Evolutionary conservation across 2,888 invertebrate species (phyloP), one percentile per base, ranked within the genome.

Genomic region (Antheraea assamensis): DNA sequence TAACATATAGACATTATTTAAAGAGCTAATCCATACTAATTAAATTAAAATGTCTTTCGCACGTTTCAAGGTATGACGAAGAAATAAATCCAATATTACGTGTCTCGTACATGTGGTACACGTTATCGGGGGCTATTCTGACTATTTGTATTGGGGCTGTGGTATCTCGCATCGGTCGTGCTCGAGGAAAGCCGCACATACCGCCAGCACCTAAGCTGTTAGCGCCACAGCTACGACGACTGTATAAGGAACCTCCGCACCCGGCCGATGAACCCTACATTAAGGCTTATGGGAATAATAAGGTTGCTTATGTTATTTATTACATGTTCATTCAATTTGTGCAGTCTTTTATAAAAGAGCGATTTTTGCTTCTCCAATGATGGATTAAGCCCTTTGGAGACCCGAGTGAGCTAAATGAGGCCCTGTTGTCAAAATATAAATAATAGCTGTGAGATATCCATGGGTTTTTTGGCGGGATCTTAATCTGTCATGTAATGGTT

Each of bases 81-180:
- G 95, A 96, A 79, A 93, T 95, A 24, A 96, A 95, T 85, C 95
- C 96, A 71, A 82, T 97, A 35, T 96, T 97, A 77, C 96, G 97
- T 68, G 95, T 97, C 15, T 97, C 97, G 0, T 97, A 97, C 88
- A 94, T 97, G 84, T 97, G 97, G 96, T 97, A 97, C 81, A 97
- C 97, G 0, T 85, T 96, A 19, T 87, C 88, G 0, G 94, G 94
- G 0, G 85, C 89, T 35, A 35, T 89, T 21, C 80, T 92, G 30
- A 91, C 91, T 0, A 85, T 94, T 8, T 83, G 83, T 71, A 87
- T 90, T 1, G 94, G 94, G 0, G 81, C 86, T 24, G 76, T 87
- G 0, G 87, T 88, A 3, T 89, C 94, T 0, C 86, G 88, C 42
- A 72, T 90, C 2, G 87, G 88, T 74, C 83, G 88, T 2, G 82